Evolutionary conservation across 1,140 invertebrate genomes (phyloP), one percentile per base, ranked within the genome.

Genomic region (Eufriesea mexicana): DNA sequence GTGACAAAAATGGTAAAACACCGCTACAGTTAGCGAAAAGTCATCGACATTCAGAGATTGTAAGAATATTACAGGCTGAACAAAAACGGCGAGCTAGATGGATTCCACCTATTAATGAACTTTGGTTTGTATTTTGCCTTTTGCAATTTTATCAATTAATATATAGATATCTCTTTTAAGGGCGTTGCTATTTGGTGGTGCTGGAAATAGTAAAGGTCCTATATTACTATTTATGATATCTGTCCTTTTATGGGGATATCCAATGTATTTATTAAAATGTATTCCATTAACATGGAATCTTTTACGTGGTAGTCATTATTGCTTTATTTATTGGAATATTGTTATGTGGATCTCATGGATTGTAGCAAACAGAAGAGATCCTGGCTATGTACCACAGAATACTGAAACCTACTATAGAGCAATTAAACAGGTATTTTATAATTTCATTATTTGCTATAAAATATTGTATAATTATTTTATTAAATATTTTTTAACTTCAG

Each of bases 261-360:
- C 98, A 0, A 98, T 98, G 97, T 99, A 98, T 92, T 95, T 98
- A 86, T 96, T 98, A 70, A 96, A 97, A 95, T 97, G 97, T 86
- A 96, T 98, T 78, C 98, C 98, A 1, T 95, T 98, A n/a, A 99
- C 98, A 0, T 98, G 98, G 98, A 97, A 98, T 89, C 96, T 97
- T 8, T 92, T 98, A 4, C 95, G 97, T 47, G 95, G 96, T 1
- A 97, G 97, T 9, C 98, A 99, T 92, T 98, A 98, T 85, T 97
- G 97, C 89, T 99, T 98, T 91, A 97, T 98, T 75, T 97, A 98
- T 87, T 97, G 97, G 96, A 98, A 98, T 91, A 94, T 96, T 10
- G 95, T 98, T 4, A 98, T 99, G 98, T 99, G 98, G 98, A 94
- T 98, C 5, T 98, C 97, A 86, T 97, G 98, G 96, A 96, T 98